Percentiles rank a stretch among this genome's conserved stretches.
Evolutionary conservation across 1,140 invertebrate species (phyloP).

Genomic region (Drosophila parvula): DNA sequence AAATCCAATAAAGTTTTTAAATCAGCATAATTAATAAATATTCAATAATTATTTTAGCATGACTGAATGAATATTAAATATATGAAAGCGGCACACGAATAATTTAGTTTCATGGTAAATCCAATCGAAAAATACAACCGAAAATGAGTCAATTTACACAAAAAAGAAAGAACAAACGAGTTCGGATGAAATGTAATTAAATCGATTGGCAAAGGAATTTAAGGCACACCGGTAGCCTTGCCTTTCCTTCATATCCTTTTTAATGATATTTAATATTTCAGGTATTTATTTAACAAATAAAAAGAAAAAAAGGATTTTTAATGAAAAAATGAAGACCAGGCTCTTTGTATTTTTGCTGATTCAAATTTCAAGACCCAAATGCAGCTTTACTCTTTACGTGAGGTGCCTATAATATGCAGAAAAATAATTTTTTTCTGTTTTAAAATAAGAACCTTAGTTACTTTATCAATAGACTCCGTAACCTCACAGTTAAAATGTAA

Average conservation of each 20-base stretch:
- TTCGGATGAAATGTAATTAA: constrained; percentile 35
- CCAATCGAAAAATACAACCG: not conserved
- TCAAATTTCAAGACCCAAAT: not conserved
- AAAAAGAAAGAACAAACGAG: constrained; percentile 7
- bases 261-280: constrained; percentile 37
- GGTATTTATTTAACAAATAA: constrained; percentile 17
- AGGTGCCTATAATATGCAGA: not conserved
- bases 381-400: not conserved
- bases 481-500: constrained; percentile 18
- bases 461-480: not conserved
- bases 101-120: constrained; percentile 2
- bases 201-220: constrained; percentile 22
- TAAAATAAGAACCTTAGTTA: not conserved
- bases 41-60: constrained; percentile 30
- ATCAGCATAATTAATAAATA: constrained; percentile 35
- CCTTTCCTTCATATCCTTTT: constrained; percentile 16
- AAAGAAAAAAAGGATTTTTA: not conserved
- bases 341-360: not conserved
- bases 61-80: constrained; percentile 10
- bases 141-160: constrained; percentile 1
- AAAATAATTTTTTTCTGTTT: too few relatives aligned
- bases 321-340: not conserved
- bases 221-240: not conserved
- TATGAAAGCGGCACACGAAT: constrained; percentile 12
- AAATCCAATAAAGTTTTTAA: constrained; percentile 37